phyloP scores from a whole-genome alignment of 2,888 invertebrate species.

The Pammene aurita region DNA sequence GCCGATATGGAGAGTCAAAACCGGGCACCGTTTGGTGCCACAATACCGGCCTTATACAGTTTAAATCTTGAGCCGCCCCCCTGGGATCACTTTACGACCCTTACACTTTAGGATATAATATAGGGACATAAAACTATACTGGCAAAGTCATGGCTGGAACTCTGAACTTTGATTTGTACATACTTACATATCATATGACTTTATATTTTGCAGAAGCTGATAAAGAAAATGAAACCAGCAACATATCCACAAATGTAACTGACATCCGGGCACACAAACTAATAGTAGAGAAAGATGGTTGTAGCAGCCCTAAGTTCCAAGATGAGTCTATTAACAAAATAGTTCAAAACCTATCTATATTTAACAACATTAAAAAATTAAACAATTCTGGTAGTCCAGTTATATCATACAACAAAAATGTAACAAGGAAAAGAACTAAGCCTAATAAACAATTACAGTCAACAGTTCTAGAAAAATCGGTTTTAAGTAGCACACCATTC shows the following conservation, averaged over 20 bases:
- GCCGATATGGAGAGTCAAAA: no score
- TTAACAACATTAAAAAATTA: slow-evolving; percentile 53
- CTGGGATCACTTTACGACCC: no score
- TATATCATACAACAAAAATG: slow-evolving; percentile 43
- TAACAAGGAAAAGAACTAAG: slow-evolving; percentile 29
- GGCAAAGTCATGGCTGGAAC: no score
- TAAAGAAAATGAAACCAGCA: slow-evolving; percentile 63
- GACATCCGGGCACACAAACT: slow-evolving; percentile 65
- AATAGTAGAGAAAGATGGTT: slow-evolving; percentile 61
- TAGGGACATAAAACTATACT: no score
- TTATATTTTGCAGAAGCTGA: slow-evolving; percentile 63
- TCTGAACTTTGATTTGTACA: background rate
- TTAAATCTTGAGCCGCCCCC: no score
- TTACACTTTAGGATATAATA: no score
- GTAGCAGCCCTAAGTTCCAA: slow-evolving; percentile 47
- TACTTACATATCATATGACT: background rate
- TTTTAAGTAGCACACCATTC: slow-evolving; percentile 73
- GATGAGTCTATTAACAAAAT: slow-evolving; percentile 71
- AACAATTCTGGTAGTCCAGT: slow-evolving; percentile 48
- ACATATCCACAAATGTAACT: slow-evolving; percentile 53
- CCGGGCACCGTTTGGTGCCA: no score
- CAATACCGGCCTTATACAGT: no score
- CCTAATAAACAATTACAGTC: slow-evolving; percentile 45
- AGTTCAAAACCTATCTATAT: slow-evolving; percentile 58
- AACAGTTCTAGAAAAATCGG: slow-evolving; percentile 58